phyloP scores from a whole-genome alignment of 2,113 vertebrate species.

The Muscicapa adusta region DNA sequence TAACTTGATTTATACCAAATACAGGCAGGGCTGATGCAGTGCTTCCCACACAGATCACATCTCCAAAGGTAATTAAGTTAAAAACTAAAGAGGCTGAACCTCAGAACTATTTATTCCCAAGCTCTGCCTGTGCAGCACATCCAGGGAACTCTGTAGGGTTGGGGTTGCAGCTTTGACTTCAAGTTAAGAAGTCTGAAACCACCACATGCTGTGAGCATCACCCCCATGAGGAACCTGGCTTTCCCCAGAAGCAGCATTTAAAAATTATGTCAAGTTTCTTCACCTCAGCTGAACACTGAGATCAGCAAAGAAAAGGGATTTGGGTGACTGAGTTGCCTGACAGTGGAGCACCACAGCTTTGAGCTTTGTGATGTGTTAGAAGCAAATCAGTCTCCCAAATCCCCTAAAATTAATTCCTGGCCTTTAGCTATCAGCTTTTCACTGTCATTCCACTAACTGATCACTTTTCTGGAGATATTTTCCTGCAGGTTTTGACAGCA shows the following conservation, averaged over 20 bases:
- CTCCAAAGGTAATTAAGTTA: not conserved
- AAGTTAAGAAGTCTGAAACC: not conserved
- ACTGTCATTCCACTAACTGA: not conserved
- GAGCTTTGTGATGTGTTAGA: accelerated
- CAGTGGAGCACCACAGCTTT: not conserved
- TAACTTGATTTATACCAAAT: not conserved
- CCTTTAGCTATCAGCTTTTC: not conserved
- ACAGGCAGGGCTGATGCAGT: not conserved
- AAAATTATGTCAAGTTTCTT: not conserved
- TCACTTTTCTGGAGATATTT: accelerated
- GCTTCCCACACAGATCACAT: not conserved
- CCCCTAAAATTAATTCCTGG: not conserved
- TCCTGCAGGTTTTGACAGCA: not conserved
- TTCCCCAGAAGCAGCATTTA: not conserved
- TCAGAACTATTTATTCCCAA: not conserved
- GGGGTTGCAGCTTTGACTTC: not conserved
- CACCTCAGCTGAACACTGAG: not conserved
- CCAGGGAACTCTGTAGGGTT: not conserved
- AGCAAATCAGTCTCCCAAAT: not conserved
- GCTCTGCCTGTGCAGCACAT: not conserved
- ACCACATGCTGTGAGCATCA: not conserved
- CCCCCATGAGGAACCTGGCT: accelerated
- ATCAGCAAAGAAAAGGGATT: not conserved
- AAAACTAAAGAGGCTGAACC: not conserved
- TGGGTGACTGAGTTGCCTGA: not conserved